Base-by-base conservation (phyloP, 2,113 vertebrate genomes). In the Corythaixoides concolor region DNA sequence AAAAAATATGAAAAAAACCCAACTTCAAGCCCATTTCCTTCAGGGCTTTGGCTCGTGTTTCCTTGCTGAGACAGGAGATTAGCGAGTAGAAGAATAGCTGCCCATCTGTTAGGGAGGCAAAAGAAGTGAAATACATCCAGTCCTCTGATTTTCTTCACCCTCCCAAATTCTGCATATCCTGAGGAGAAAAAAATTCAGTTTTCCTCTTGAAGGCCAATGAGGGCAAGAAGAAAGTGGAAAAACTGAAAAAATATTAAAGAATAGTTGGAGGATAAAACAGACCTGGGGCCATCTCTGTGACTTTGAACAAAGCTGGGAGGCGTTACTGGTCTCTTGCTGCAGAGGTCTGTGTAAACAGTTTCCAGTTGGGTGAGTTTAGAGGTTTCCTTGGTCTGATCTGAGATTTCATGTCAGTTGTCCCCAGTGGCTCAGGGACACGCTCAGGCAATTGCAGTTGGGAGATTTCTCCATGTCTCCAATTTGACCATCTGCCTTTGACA, bases 401-500 rank as follows among this genome's bases (percentile, higher is more conserved):
- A 89, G 60, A 72, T 81, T 89, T 93, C 74, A 75, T 49, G 94
- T 86, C 49, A 50, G 0, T 76, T 90, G 69, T 91, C 43, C 39
- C 60, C 35, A 87, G 55, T 33, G 84, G 62, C 73, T 89, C 56
- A 82, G 68, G 78, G 27, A 72, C 33, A 37, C 23, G 73, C 53
- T 92, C 56, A 33, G 52, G 43, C 45, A 80, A 45, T 52, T 67
- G 35, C 24, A 49, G 64, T 35, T 50, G 76, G 60, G 84, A 68
- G 15, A 70, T 81, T 87, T 92, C 41, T 85, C 86, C 47, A 24
- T 59, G 53, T 87, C 55, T 92, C 18, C 17, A 58, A 41, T 85
- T 81, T 95, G 86, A 85, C 73, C 73, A 70, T 87, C 89, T 95
- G 91, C 58, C 73, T 89, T 78, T 92, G 69, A 86, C 77, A 81